Conservation (phyloP, 2,113 vertebrate genomes). For the Boleophthalmus pectinirostris region DNA sequence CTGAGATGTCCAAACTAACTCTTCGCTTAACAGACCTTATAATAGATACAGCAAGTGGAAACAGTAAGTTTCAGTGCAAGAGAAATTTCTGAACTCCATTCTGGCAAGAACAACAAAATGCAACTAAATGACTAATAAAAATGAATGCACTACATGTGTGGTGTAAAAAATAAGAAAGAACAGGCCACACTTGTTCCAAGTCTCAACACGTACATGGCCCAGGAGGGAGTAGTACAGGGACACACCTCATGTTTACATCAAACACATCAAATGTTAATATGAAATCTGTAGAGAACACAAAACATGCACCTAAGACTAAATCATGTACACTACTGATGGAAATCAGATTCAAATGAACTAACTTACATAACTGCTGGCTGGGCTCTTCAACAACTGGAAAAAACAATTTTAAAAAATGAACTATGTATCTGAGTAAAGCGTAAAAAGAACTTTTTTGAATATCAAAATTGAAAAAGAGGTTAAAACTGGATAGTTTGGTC, state of each 20-base stretch:
- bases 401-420: conserved; percentile 1
- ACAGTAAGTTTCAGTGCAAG: neutral
- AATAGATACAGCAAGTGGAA: neutral
- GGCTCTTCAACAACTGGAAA: neutral
- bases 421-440: neutral
- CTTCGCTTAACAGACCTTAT: neutral
- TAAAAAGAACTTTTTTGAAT: neutral
- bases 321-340: neutral
- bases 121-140: too few relatives aligned
- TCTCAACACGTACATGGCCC: neutral
- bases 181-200: neutral
- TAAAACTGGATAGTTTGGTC: neutral
- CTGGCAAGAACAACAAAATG: too few relatives aligned
- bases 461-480: neutral
- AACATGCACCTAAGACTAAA: neutral
- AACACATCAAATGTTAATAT: neutral
- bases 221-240: neutral
- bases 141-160: too few relatives aligned
- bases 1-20: neutral
- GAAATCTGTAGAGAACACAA: neutral
- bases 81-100: too few relatives aligned
- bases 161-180: neutral
- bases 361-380: neutral
- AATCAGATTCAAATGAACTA: neutral
- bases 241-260: neutral